Evolutionary conservation across 2,113 vertebrate species (phyloP), one percentile per base, ranked within the genome.

Genomic region (Condylura cristata): DNA sequence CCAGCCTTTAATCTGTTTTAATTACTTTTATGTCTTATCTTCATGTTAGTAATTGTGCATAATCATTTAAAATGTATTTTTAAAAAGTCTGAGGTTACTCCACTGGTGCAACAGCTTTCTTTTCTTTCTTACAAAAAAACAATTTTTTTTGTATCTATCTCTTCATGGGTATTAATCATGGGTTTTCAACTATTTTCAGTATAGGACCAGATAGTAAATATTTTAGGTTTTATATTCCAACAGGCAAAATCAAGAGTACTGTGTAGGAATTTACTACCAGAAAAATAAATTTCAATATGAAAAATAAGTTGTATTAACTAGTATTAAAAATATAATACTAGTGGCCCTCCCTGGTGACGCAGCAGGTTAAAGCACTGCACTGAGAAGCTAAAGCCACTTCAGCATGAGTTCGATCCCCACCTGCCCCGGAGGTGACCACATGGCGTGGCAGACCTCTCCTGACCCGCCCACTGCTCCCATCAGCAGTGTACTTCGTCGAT

Each of bases 191-290:
- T 17, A 61, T 74, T 79, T 88, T 68, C 34, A 81, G 9, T 66
- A 37, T 91, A 82, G 51, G 32, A 4, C 81, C 26, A 89, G 13
- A 63, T 56, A 34, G 66, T 71, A 82, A 76, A 70, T 90, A 70
- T 75, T 88, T 78, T 65, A 65, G 44, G 12, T 91, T 91, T 91
- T 86, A 5, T 5, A 89, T 44, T 26, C n/a, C 30, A 88, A 81
- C 24, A 91, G 32, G 8, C 34, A 90, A 80, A 91, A 53, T 92
- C 30, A 78, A 79, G 17, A 41, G 30, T 90, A 72, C 71, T 71
- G 53, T 76, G 3, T 81, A 53, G 37, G 39, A 41, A 85, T 30
- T 81, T 68, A 44, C 1, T 60, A 53, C 39, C 78, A 26, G 70
- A 88, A 65, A 71, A 34, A 70, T 30, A 48, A 76, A 65, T 56